Evolutionary conservation across 2,797 vertebrate genomes (phyloP), one percentile per base, ranked within the genome.

Genomic region (Esox masquinongy): DNA sequence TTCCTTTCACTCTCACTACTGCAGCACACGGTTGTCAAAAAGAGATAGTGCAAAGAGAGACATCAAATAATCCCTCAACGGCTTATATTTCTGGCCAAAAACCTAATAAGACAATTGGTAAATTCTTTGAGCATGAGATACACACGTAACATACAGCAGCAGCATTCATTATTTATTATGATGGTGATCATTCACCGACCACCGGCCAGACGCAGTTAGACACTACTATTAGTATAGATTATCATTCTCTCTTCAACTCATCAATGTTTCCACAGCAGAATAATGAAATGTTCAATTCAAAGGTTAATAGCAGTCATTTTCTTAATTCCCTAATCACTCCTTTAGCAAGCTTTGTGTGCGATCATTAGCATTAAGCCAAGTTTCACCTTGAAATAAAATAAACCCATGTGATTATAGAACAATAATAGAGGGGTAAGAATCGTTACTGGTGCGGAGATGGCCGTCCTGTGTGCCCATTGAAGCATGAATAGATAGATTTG

Each of bases 241-340:
- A 73, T 51, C 2, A 39, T 69, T 36, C 67, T 79, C 67, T 66
- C 56, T 16, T 36, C 77, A 29, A 36, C 1, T 8, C 26, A 14
- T 31, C 61, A 19, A 61, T 59, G 56, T 59, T 24, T 59, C 56
- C 56, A 59, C 7, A 67, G 64, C 64, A 74, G 76, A 70, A 26
- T 47, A 36, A 36, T 70, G 71, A 50, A 76, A 82, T 50, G 39
- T 24, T 76, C 47, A 68, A 68, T 17, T 53, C 9, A 72, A 85
- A 84, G 17, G 39, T 80, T 82, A 79, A 82, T 75, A 70, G 79
- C 50, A 74, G 73, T 72, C 36, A 22, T 24, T 79, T 61, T 76
- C 56, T 69, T 79, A 74, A 77, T 90, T 92, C 88, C 87, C 88
- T 91, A 88, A 77, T 86, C 74, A 68, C 79, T 90, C 85, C 83